phyloP scores from a whole-genome alignment of 2,113 vertebrate species.

The Pseudolaguvia tuberculata region DNA sequence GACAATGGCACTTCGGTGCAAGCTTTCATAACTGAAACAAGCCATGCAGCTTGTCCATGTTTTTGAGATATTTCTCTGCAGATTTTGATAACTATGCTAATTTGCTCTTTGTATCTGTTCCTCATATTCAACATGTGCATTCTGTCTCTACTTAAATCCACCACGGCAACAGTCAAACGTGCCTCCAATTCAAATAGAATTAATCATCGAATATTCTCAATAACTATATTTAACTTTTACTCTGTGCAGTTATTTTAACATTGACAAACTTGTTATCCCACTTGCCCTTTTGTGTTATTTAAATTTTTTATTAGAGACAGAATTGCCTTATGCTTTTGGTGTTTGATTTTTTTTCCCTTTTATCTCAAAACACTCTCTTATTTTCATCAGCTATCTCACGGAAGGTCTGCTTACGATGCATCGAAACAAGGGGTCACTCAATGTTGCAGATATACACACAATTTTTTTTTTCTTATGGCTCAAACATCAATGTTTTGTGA shows the following conservation, averaged over 20 bases:
- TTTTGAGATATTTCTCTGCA: slow-evolving; percentile 3
- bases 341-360: background rate
- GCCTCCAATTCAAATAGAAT: slow-evolving; percentile 43
- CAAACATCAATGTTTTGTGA: slow-evolving; percentile 4
- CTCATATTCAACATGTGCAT: slow-evolving; percentile 40
- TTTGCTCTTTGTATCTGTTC: slow-evolving; percentile 26
- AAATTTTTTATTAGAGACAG: background rate
- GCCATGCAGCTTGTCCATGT: background rate
- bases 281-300: background rate
- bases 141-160: slow-evolving; percentile 40
- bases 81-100: background rate
- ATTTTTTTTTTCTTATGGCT: slow-evolving; percentile 12
- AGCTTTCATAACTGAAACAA: background rate
- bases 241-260: background rate
- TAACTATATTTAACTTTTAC: slow-evolving; percentile 13
- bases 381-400: background rate
- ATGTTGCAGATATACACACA: slow-evolving; percentile 15
- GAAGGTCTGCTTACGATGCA: slow-evolving; percentile 1
- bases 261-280: background rate
- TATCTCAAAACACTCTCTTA: slow-evolving; percentile 31
- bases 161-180: slow-evolving; percentile 40
- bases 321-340: background rate
- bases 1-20: background rate
- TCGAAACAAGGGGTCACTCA: background rate
- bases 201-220: slow-evolving; percentile 36